A percentile compares a stretch with the other conserved stretches of the same genome.
phyloP scores from a whole-genome alignment of 2,888 invertebrate species.

The Rhynchonema sp. region DNA sequence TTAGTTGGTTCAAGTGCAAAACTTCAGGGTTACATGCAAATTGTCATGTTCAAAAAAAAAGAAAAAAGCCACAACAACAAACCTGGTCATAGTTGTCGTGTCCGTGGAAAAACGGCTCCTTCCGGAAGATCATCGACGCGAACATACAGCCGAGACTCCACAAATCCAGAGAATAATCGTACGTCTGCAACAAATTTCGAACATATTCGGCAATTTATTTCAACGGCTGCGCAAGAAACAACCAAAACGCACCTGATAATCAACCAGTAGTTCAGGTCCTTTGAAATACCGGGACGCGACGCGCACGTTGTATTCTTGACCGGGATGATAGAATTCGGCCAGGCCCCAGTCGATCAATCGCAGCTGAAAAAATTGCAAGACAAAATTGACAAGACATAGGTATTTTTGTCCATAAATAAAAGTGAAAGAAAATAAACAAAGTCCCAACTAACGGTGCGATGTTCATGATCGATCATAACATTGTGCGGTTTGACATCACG shows the following conservation, averaged over 20 bases:
- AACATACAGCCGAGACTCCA: constrained; percentile 99
- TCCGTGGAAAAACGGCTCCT: constrained; percentile 99
- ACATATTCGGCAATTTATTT: background rate
- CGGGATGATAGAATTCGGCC: constrained; percentile 98
- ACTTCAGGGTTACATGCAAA: no score
- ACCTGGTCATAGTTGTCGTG: constrained; percentile 98
- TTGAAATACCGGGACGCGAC: constrained; percentile 99
- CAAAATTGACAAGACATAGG: no score
- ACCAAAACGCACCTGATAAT: constrained; percentile 49
- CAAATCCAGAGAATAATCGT: constrained; percentile 99
- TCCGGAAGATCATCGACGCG: constrained; percentile 95
- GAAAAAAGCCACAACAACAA: background rate
- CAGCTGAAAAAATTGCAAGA: constrained; percentile 2
- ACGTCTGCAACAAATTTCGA: constrained; percentile 51
- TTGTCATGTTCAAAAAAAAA: no score
- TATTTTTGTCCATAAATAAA: background rate
- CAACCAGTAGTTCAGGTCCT: constrained; percentile 90
- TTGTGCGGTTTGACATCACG: constrained; percentile 99
- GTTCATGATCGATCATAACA: constrained; percentile 99
- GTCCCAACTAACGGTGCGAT: constrained; percentile 47
- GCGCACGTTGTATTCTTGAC: constrained; percentile 97
- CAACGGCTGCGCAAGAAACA: background rate
- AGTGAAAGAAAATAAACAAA: background rate
- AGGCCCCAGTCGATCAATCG: constrained; percentile 93
- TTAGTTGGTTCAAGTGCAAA: no score